Evolutionary conservation across 2,888 invertebrate genomes (phyloP), one percentile per base, ranked within the genome.

Genomic region (Caenorhabditis sp.): DNA sequence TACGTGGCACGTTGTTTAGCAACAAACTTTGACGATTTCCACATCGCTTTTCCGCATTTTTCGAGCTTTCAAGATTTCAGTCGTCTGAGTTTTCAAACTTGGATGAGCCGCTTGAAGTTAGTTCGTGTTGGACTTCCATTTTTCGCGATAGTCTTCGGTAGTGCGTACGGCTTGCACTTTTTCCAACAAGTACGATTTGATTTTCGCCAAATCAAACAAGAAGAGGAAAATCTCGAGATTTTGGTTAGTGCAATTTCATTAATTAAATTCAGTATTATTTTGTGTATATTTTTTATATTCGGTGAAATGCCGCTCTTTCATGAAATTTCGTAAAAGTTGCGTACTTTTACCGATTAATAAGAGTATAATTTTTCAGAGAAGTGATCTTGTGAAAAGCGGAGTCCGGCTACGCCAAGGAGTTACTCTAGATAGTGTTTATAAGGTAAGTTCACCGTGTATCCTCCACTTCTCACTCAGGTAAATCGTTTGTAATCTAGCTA

Each of bases 141-240:
- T 58, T 84, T 87, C 62, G 59, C 86, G n/a, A 75, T 87, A 24
- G 80, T 86, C 27, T 70, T 86, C 50, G 87, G 87, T 9, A 79
- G 83, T 20, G 86, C 86, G 30, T 87, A 81, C 77, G 83, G 81
- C n/a, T 76, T 87, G 13, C 85, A 87, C 58, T 86, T 79, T 79
- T 86, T 86, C 70, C 87, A 87, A 59, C 79, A 86, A 78, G 85
- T 87, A 55, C 83, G 86, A 52, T 86, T 76, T 76, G 87, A 87
- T 63, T 87, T 85, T 50, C 70, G 85, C 5, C 65, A 72, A 56
- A 83, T 84, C 53, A 73, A 80, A 52, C 78, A 82, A 39, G 80
- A 83, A 50, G 82, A 84, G 74, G 78, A 78, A 7, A 84, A 82
- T 59, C 66, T 82, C n/a, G 80, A 81, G 22, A 50, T 73, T 37